Conservation (phyloP, 1,140 invertebrate species). For the Drosophila lacertosa region DNA sequence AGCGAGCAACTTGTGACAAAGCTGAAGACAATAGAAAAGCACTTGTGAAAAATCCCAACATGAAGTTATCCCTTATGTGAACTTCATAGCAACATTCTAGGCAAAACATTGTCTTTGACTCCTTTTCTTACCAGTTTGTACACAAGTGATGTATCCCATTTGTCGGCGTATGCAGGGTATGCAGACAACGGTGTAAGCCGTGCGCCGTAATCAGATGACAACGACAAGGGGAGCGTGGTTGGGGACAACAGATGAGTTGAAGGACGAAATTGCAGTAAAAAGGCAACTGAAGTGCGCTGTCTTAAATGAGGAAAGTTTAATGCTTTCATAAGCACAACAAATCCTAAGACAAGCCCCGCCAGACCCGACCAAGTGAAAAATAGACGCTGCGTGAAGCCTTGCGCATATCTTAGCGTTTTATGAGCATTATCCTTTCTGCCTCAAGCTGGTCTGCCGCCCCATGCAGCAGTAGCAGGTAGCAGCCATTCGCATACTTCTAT, state of each 20-base stretch:
- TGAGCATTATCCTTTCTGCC: constrained; percentile 68
- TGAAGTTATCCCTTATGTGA: constrained; percentile 22
- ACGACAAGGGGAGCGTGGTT: constrained; percentile 27
- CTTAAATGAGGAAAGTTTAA: constrained; percentile 83
- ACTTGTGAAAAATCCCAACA: not conserved
- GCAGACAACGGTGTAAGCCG: constrained; percentile 43
- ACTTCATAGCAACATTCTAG: too few species aligned
- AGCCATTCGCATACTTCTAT: constrained; percentile 37
- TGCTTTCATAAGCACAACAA: constrained; percentile 82
- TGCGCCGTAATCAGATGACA: constrained; percentile 68
- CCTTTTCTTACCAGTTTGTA: too few species aligned
- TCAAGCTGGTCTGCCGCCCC: constrained; percentile 6
- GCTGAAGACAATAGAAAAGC: not conserved
- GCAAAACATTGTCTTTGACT: not conserved
- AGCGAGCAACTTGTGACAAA: constrained; percentile 27
- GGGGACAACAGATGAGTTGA: constrained; percentile 41
- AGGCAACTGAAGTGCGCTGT: constrained; percentile 76
- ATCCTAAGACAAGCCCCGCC: constrained; percentile 69
- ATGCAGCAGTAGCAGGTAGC: constrained; percentile 49
- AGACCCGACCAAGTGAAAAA: constrained; percentile 68
- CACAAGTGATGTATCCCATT: not conserved
- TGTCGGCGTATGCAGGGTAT: not conserved
- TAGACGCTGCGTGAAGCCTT: constrained; percentile 73
- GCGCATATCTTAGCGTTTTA: constrained; percentile 72
- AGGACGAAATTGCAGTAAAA: constrained; percentile 79